phyloP scores from a whole-genome alignment of 2,888 invertebrate species.

The Eutolmus rufibarbis region DNA sequence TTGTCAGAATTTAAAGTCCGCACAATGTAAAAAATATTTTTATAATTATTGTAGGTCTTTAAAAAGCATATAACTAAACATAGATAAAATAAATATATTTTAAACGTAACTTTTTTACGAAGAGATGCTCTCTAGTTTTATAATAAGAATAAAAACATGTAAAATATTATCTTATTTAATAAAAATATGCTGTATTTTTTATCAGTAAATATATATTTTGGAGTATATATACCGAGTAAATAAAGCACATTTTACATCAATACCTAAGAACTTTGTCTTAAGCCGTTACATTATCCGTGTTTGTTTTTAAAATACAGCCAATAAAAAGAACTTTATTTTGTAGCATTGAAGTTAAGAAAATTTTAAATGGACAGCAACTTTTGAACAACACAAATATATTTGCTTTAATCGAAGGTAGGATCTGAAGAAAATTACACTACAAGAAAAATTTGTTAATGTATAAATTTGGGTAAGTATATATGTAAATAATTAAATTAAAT shows the following conservation, averaged over 20 bases:
- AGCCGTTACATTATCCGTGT: background rate
- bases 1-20: constrained; percentile 31
- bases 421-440: too few species aligned
- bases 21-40: constrained; percentile 43
- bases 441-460: too few species aligned
- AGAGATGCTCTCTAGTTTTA: constrained; percentile 49
- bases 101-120: constrained; percentile 42
- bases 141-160: constrained; percentile 45
- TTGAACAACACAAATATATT: too few species aligned
- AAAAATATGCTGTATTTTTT: constrained; percentile 47
- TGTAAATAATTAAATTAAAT: too few species aligned
- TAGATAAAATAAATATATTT: constrained; percentile 47
- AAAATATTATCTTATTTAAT: constrained; percentile 48
- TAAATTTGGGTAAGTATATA: too few species aligned
- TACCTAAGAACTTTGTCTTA: background rate
- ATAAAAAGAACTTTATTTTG: too few species aligned
- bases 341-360: too few species aligned
- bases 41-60: constrained; percentile 12
- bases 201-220: constrained; percentile 47
- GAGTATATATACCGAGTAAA: constrained; percentile 47
- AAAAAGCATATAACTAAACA: constrained; percentile 39
- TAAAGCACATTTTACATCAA: constrained; percentile 45
- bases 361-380: too few species aligned
- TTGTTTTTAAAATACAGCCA: background rate
- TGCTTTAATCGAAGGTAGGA: too few species aligned